A percentile compares a stretch with the other conserved stretches of the same genome.
Evolutionary conservation across 2,888 invertebrate genomes (phyloP).

Genomic region (Eupithecia pulchellata): DNA sequence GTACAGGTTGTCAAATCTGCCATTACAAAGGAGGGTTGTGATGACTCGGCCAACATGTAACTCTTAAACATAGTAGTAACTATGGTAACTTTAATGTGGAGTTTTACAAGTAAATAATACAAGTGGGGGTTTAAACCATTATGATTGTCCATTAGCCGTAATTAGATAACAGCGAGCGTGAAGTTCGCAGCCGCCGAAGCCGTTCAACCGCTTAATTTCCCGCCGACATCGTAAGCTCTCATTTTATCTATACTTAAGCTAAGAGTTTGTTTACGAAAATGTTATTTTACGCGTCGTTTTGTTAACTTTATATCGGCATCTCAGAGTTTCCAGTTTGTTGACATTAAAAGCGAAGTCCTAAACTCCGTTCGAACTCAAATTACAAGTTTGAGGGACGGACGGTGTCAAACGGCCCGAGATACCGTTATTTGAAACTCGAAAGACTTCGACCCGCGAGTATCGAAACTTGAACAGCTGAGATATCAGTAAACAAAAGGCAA

Average conservation of each 20-base stretch:
- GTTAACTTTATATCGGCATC: conserved; percentile 47
- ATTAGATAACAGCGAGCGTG: conserved; percentile 31
- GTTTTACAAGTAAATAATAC: conserved; percentile 18
- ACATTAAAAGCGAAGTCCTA: conserved; percentile 43
- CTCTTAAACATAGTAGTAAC: background rate
- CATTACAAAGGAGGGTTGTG: background rate
- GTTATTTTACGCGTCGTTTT: conserved; percentile 48
- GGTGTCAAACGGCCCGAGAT: conserved; percentile 41
- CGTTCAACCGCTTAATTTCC: conserved; percentile 43
- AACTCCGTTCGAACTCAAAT: conserved; percentile 37
- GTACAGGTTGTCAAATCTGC: background rate
- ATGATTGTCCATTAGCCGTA: conserved; percentile 34
- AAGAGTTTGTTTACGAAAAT: conserved; percentile 46
- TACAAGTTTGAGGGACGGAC: conserved; percentile 39
- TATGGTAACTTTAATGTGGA: background rate
- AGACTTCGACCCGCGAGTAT: conserved; percentile 40
- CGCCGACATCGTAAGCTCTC: conserved; percentile 41
- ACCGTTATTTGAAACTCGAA: conserved; percentile 45
- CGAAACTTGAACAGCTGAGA: conserved; percentile 37
- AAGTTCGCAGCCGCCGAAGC: conserved; percentile 25
- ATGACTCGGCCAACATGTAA: background rate
- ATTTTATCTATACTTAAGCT: conserved; percentile 45
- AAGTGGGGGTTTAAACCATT: conserved; percentile 27
- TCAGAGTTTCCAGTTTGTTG: conserved; percentile 47
- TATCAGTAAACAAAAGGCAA: conserved; percentile 34